Base-by-base conservation (phyloP, 1,140 invertebrate species). In the Conopomorpha cramerella region DNA sequence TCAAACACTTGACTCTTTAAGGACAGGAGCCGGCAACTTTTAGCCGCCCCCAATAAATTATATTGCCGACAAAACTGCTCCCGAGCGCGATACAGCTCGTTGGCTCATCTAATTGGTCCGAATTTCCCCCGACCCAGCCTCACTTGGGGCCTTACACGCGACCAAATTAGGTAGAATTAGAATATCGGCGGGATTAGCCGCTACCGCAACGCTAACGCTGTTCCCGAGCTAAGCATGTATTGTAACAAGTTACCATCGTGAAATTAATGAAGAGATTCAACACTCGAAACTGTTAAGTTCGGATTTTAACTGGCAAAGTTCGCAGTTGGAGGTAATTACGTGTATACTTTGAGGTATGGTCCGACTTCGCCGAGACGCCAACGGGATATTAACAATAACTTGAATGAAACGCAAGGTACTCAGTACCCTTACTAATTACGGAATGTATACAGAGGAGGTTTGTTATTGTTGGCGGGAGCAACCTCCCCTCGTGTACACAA, bases 1-100 rank as follows among this genome's bases (percentile, higher is more conserved):
- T 74, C 62, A 71, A 74, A 74, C 54, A 65, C 55, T 68, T 50
- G 53, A 74, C 55, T 70, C 70, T 67, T 74, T 68, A 71, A 74
- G 64, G 66, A 66, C 67, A 67, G 49, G 54, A 67, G n/a, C n/a
- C n/a, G 57, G 48, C 62, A 63, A 74, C 60, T 74, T 71, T 57
- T 60, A 60, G 63, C 59, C 54, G 53, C n/a, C 56, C 66, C 66
- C 70, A 68, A 70, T 71, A 74, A 74, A 74, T 74, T 74, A 74
- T 74, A 71, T 74, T 70, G 70, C 58, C 57, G 64, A 65, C 66
- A 70, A 71, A 74, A 71, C 70, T 68, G 65, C 64, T 68, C 53
- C 54, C 64, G 59, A 66, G 59, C 56, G 51, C 61, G 66, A 67
- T 61, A 66, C 60, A 70, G 62, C 64, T 71, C 66, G 68, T 68